Base-by-base conservation (phyloP, 1,140 invertebrate species). In the Neodiprion fabricii region DNA sequence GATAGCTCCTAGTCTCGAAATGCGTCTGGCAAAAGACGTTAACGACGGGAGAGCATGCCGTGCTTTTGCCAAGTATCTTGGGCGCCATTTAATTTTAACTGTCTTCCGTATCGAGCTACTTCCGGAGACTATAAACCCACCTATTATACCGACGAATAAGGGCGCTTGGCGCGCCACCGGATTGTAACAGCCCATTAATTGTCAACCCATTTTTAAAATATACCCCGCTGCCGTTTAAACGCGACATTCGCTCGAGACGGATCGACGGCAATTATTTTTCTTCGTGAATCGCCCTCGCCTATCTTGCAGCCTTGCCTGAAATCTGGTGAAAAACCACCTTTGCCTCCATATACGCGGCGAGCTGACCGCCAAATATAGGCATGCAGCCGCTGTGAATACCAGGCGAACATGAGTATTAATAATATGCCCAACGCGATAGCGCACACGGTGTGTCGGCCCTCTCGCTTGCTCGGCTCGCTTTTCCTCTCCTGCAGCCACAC, bases 21-120 rank as follows among this genome's bases (percentile, higher is more conserved):
- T 17, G 53, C 53, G 53, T 61, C 53, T 9, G 53, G 53, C 53
- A 17, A 12, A 61, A 61, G 53, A 61, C n/a, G n/a, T 61, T 61
- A 61, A 61, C 53, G 53, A 61, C 5, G 28, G 28, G 5, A 40
- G 28, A 40, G 28, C 53, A 61, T 12, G n/a, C 53, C 11, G 53
- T 14, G 8, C 53, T 61, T 61, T 61, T 61, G 53, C 53, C 53
- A 61, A 61, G 53, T 61, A 61, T 12, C 53, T 61, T 12, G n/a
- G 53, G n/a, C n/a, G 53, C 53, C 53, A 61, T 61, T 61, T 61
- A 61, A 61, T 61, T 61, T 61, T 61, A 61, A 61, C 53, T 4
- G 53, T 61, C 53, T 61, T 61, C 53, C 53, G 53, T 17, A 61
- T 61, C n/a, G 53, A 61, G 53, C 53, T 61, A 61, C 53, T 61